Base-by-base conservation (phyloP, 2,888 invertebrate species). In the Macropis europaea region DNA sequence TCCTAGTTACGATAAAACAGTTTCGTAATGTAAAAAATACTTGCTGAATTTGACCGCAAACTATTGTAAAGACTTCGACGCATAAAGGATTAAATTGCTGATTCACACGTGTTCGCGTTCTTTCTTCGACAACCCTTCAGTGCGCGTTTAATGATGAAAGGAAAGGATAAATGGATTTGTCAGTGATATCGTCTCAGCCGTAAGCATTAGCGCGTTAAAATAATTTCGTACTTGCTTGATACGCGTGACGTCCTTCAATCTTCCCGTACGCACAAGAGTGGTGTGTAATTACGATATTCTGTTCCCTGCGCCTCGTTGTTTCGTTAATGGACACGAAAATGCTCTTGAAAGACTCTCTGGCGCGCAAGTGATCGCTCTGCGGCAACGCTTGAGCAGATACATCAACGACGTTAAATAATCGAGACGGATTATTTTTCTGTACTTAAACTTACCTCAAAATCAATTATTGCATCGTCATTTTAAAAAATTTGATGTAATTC, bases 311-410 rank as follows among this genome's bases (percentile, higher is more conserved):
- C 28, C 30, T 59, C 47, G 34, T 15, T 15, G 30, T n/a, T n/a
- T n/a, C 50, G 52, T 30, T 60, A 64, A 66, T 73, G 57, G 54
- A 56, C 50, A 63, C 69, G 57, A 74, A 68, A 74, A 62, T 63
- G 53, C 43, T 42, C 15, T 50, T 26, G 30, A 26, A 43, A 32
- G 50, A 36, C 40, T 54, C 40, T 73, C 54, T 66, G 42, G 24
- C 22, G 15, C 17, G 13, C n/a, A 36, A 40, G 42, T 57, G 48
- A 63, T 57, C 53, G 40, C 28, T 42, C 19, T 15, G 30, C n/a
- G 19, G n/a, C n/a, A n/a, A n/a, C n/a, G n/a, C n/a, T n/a, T n/a
- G n/a, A n/a, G n/a, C n/a, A n/a, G n/a, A n/a, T n/a, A n/a, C n/a
- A n/a, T n/a, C n/a, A 42, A 45, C 28, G 19, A 15, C 30, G 40